These are phyloP conservation scores for Drosophila mojavensis DNA, from an alignment of 1,140 invertebrate genomes.

Conservation along the genomic window DNA sequence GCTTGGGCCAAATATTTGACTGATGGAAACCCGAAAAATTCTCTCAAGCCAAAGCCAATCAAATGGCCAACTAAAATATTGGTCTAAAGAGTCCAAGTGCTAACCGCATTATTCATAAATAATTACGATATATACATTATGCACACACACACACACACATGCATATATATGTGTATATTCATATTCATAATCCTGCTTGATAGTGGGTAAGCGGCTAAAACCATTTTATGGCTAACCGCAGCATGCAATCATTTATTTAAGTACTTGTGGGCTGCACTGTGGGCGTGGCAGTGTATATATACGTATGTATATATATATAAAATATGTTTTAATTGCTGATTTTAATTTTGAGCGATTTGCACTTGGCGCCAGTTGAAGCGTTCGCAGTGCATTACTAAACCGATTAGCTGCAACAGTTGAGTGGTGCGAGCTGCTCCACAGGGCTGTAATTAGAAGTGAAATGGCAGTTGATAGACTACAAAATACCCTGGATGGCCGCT, in stretches of 20 bases:
- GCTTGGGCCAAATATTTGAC: neutral
- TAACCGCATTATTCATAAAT: slow-evolving; percentile 35
- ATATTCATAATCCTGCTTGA: slow-evolving; percentile 27
- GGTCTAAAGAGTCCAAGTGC: neutral
- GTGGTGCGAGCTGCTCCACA: neutral
- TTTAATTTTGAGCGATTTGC: slow-evolving; percentile 74
- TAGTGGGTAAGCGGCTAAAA: slow-evolving; percentile 64
- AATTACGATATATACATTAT: slow-evolving; percentile 21
- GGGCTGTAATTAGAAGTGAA: neutral
- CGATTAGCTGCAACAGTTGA: slow-evolving; percentile 55
- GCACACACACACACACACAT: slow-evolving; percentile 8
- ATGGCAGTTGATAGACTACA: neutral
- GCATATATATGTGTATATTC: neutral
- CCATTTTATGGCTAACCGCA: slow-evolving; percentile 77
- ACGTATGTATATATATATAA: slow-evolving; percentile 29
- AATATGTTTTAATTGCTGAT: slow-evolving; percentile 82
- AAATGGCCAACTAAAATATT: neutral
- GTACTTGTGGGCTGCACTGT: slow-evolving; percentile 28
- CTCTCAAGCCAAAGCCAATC: slow-evolving; percentile 9
- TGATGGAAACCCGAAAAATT: neutral
- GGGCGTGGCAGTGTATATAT: slow-evolving; percentile 16
- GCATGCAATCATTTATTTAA: slow-evolving; percentile 77
- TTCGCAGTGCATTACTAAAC: slow-evolving; percentile 63
- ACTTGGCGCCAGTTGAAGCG: slow-evolving; percentile 58
- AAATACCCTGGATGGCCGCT: neutral